Conservation (phyloP, 2,113 vertebrate genomes). For the Ptyas mucosa region DNA sequence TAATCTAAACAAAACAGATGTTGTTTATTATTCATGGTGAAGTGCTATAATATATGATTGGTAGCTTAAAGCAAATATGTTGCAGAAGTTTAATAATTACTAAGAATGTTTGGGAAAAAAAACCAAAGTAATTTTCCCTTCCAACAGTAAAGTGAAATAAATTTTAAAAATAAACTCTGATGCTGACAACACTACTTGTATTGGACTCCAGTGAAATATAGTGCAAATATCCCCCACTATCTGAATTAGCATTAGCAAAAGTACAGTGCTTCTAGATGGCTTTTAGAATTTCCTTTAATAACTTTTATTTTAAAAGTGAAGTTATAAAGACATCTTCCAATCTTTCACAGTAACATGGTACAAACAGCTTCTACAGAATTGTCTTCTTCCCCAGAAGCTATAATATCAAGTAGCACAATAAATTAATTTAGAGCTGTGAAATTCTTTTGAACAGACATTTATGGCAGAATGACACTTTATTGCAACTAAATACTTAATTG, state of each 20-base stretch:
- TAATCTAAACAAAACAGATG: not conserved
- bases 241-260: slow-evolving; percentile 57
- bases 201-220: slow-evolving; percentile 50
- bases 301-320: slow-evolving; percentile 47
- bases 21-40: slow-evolving; percentile 17
- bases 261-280: slow-evolving; percentile 49
- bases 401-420: slow-evolving; percentile 18
- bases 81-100: slow-evolving; percentile 31
- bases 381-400: slow-evolving; percentile 8
- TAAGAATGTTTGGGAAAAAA: slow-evolving; percentile 59
- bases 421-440: slow-evolving; percentile 24
- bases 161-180: slow-evolving; percentile 50
- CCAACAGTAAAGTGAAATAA: slow-evolving; percentile 61
- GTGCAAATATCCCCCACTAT: slow-evolving; percentile 27
- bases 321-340: slow-evolving; percentile 39
- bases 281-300: slow-evolving; percentile 47
- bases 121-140: slow-evolving; percentile 57
- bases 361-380: slow-evolving; percentile 10
- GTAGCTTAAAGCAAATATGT: slow-evolving; percentile 28
- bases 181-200: slow-evolving; percentile 48
- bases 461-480: not conserved
- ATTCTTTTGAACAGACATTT: slow-evolving; percentile 19
- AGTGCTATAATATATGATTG: not conserved
- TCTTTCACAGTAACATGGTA: slow-evolving; percentile 24
- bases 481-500: slow-evolving; percentile 5